Evolutionary conservation across 1,140 invertebrate genomes (phyloP).

Genomic region (Pseudomyrmex cubaensis): DNA sequence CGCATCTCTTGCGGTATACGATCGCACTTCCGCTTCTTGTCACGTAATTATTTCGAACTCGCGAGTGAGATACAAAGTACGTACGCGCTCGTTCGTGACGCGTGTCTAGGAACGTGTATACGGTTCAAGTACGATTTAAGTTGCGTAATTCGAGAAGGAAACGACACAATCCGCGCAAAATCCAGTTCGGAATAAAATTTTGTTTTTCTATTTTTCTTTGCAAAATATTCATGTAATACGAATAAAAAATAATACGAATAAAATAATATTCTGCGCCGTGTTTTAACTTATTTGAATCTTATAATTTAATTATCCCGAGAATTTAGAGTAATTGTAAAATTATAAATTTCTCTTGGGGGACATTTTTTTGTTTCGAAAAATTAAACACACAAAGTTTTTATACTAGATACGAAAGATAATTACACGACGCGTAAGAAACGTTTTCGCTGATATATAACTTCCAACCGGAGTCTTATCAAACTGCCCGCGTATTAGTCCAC

Average conservation of each 20-base stretch:
- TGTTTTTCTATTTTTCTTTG: background rate
- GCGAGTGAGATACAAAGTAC: background rate
- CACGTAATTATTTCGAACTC: constrained; percentile 31
- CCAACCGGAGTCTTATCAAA: constrained; percentile 48
- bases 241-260: no score
- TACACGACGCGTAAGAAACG: background rate
- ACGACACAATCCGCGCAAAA: background rate
- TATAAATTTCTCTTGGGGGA: background rate
- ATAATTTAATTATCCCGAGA: no score
- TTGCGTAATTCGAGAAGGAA: background rate
- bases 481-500: constrained; percentile 47
- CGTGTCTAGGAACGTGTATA: background rate
- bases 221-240: no score
- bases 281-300: no score
- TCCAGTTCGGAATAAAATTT: background rate
- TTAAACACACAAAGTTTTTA: constrained; percentile 8
- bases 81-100: background rate
- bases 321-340: background rate
- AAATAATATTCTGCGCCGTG: no score
- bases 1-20: constrained; percentile 11
- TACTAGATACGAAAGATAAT: background rate
- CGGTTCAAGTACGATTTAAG: background rate
- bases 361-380: background rate
- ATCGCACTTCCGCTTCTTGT: constrained; percentile 52
- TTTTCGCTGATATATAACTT: background rate